Conservation (phyloP, 2,797 vertebrate species). For the Ctenosaura bakeri region DNA sequence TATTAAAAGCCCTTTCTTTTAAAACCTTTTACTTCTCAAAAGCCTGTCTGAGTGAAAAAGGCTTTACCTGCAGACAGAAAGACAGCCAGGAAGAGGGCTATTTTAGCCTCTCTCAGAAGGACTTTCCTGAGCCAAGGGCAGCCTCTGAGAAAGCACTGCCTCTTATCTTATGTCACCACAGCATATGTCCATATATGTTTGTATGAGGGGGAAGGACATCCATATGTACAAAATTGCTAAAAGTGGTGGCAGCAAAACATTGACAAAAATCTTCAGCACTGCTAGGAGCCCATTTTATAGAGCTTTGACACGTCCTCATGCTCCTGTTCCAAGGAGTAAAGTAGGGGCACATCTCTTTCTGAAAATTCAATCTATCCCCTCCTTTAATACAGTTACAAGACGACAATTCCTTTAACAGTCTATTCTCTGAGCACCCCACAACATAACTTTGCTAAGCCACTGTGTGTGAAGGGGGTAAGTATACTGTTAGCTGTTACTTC, state of each 20-base stretch:
- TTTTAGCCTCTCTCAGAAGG: too few species aligned
- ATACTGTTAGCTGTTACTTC: background rate
- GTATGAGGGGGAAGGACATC: background rate
- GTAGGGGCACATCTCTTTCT: background rate
- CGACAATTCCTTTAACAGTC: background rate
- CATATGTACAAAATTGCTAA: conserved; percentile 9
- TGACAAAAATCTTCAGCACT: background rate
- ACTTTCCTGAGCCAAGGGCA: too few species aligned
- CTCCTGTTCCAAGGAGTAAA: background rate
- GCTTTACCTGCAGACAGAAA: too few species aligned
- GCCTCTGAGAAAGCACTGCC: too few species aligned
- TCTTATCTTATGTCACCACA: too few species aligned
- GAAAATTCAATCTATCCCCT: background rate
- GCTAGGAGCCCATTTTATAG: background rate
- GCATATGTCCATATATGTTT: too few species aligned
- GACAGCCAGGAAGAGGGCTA: too few species aligned
- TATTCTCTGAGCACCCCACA: background rate
- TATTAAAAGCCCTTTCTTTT: too few species aligned
- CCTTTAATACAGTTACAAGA: background rate
- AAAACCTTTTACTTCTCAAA: too few species aligned
- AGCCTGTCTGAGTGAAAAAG: too few species aligned
- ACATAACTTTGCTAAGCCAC: background rate
- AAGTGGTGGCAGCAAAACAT: background rate
- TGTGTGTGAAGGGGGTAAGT: background rate
- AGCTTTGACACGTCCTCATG: background rate